phyloP scores from a whole-genome alignment of 2,888 invertebrate species.

The Frankliniella intonsa region DNA sequence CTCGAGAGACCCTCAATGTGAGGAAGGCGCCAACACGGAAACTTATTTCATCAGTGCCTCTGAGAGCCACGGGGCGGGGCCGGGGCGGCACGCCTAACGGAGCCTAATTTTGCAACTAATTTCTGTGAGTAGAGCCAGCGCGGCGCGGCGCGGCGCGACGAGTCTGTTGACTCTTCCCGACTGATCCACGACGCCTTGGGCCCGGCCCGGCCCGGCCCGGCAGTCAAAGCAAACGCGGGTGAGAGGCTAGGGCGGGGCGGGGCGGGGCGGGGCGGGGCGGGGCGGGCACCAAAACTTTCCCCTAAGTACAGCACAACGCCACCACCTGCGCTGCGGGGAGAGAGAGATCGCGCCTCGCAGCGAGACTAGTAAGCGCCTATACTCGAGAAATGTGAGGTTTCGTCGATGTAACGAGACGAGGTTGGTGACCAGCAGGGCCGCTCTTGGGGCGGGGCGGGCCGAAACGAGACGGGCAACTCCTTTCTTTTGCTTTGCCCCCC shows the following conservation, averaged over 20 bases:
- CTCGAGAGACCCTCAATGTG: too few species aligned
- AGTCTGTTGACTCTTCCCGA: neutral
- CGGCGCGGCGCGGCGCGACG: neutral
- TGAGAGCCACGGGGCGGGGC: neutral
- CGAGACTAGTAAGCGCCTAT: neutral
- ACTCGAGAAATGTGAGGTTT: too few species aligned
- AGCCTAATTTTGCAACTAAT: neutral
- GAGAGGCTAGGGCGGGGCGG: neutral
- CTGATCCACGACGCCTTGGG: neutral
- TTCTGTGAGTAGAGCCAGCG: neutral
- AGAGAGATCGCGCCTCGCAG: neutral
- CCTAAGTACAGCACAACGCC: too few species aligned
- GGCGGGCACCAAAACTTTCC: neutral
- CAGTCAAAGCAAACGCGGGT: too few species aligned
- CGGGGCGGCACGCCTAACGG: neutral
- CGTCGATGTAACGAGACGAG: too few species aligned
- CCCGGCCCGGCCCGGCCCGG: neutral
- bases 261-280: neutral
- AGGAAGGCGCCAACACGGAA: neutral
- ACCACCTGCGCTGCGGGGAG: neutral
- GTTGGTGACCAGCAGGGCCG: too few species aligned
- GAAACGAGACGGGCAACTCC: too few species aligned
- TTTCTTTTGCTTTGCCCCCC: neutral
- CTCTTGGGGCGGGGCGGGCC: too few species aligned
- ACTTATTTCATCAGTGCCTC: conserved; percentile 17